phyloP scores from a whole-genome alignment of 2,113 vertebrate species.

The Chloebia gouldiae region DNA sequence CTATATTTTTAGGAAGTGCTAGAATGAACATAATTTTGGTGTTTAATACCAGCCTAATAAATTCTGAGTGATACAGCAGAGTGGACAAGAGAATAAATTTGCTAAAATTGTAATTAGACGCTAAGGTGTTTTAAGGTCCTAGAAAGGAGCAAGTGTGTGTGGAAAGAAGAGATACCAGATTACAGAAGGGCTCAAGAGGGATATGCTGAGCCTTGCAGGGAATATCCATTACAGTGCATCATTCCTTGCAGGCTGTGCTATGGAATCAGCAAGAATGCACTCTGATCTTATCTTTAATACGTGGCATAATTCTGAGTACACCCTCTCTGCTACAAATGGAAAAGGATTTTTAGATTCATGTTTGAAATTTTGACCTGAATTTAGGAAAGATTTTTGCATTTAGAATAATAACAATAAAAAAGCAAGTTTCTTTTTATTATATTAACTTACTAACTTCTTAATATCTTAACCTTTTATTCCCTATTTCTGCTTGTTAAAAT shows the following conservation, averaged over 20 bases:
- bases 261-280: not conserved
- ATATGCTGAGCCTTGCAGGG: not conserved
- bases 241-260: not conserved
- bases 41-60: not conserved
- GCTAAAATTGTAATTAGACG: not conserved
- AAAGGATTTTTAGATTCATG: not conserved
- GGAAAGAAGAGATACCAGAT: not conserved
- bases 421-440: not conserved
- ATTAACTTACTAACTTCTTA: not conserved
- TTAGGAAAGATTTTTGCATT: not conserved
- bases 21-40: not conserved
- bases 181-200: not conserved
- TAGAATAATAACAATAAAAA: not conserved
- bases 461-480: not conserved
- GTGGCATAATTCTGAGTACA: not conserved
- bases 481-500: not conserved
- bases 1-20: not conserved
- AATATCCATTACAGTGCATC: not conserved
- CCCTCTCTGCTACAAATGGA: not conserved
- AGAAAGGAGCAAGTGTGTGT: not conserved
- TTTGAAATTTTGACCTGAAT: not conserved
- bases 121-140: not conserved
- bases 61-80: not conserved
- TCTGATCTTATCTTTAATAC: not conserved
- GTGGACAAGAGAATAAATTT: not conserved